Evolutionary conservation across 2,113 vertebrate genomes (phyloP), one percentile per base, ranked within the genome.

Genomic region (Cacatua alba): DNA sequence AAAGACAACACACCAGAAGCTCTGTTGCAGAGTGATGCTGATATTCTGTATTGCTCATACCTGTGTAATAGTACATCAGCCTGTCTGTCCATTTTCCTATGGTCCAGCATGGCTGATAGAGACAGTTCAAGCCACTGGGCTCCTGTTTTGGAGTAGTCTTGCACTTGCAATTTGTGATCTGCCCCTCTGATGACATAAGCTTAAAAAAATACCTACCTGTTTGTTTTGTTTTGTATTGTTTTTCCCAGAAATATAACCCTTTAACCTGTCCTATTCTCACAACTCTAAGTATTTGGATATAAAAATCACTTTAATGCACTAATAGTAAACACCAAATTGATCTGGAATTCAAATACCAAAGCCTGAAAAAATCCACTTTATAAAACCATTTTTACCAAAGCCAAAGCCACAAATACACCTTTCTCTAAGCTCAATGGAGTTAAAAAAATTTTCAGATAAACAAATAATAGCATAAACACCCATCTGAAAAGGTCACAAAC

Each of bases 61-160:
- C 13, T 0, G 6, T 35, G 43, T 6, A 12, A 20, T 2, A 39
- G 33, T 29, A 5, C 39, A 11, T n/a, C 41, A 53, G 51, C 35
- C 57, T 55, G 18, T 25, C 25, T 24, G 7, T 4, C 33, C 62
- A 11, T 57, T 49, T 55, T 64, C 43, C 51, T n/a, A 1, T 9
- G 2, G 4, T 16, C 33, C 81, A 3, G 28, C 7, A 4, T 17
- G 37, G 11, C 51, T 48, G 44, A 63, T 0, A 37, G 26, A 52
- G 29, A 37, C 35, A 26, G 28, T 28, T 60, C 57, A 29, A 77
- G 70, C 17, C 29, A 48, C 52, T 28, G 21, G 10, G 20, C 20
- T 64, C 57, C 59, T 39, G 11, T 18, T 84, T 37, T 17, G 24
- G 62, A 60, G 21, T 20, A 62, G 29, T 39, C 43, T 64, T 43